These are phyloP conservation scores for Neolamprologus cancellatus DNA, from an alignment of 2,113 vertebrate genomes.

Conservation along the genomic window DNA sequence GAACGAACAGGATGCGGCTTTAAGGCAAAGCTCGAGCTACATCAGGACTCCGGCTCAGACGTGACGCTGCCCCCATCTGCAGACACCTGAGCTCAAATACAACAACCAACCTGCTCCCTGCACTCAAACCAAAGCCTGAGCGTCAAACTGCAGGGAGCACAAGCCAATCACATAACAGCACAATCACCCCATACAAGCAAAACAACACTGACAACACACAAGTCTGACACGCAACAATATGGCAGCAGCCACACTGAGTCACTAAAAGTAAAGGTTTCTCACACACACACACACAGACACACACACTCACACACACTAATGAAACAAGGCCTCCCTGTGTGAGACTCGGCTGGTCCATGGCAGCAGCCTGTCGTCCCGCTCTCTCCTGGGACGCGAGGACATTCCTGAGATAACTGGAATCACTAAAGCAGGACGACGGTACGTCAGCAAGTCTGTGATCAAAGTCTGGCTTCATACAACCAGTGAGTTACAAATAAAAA, in stretches of 20 bases:
- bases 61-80: neutral
- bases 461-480: neutral
- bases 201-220: neutral
- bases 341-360: slow-evolving; percentile 10
- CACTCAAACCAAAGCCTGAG: neutral
- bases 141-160: neutral
- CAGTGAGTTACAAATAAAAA: neutral
- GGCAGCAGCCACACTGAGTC: neutral
- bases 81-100: neutral
- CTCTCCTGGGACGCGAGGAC: slow-evolving; percentile 36
- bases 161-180: neutral
- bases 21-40: neutral
- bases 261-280: neutral
- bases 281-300: neutral
- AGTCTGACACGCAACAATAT: neutral
- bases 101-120: neutral
- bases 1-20: too few species aligned
- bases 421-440: neutral
- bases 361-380: slow-evolving; percentile 49
- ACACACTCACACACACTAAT: neutral
- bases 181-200: neutral
- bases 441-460: neutral
- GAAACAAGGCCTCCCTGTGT: slow-evolving; percentile 51
- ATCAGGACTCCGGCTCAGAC: neutral
- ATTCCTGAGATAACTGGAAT: slow-evolving; percentile 69